phyloP scores from a whole-genome alignment of 2,113 vertebrate species.

The Myodes glareolus region DNA sequence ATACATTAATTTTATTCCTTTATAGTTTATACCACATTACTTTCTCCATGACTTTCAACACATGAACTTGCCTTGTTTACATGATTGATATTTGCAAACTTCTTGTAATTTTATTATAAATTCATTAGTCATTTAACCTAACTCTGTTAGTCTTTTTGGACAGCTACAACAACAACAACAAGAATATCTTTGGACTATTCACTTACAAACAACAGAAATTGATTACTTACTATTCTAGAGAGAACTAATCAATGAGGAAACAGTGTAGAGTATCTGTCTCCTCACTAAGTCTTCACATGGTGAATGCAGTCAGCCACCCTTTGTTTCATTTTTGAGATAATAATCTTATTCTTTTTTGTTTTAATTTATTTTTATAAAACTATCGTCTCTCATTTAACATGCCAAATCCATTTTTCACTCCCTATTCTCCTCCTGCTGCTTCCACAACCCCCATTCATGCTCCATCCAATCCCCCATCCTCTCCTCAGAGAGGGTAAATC shows the following conservation, averaged over 20 bases:
- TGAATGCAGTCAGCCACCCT: rapidly evolving
- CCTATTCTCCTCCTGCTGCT: too few species aligned
- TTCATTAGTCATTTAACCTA: background rate
- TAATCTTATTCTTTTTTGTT: background rate
- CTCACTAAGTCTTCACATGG: background rate
- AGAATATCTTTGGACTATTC: background rate
- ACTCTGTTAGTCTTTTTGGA: background rate
- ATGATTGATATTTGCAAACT: background rate
- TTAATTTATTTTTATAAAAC: too few species aligned
- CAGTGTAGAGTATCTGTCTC: background rate
- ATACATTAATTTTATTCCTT: background rate
- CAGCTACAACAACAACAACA: background rate
- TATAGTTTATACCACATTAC: background rate
- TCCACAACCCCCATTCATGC: too few species aligned
- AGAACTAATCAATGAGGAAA: background rate
- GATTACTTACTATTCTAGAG: background rate
- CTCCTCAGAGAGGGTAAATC: too few species aligned
- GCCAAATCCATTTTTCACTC: too few species aligned
- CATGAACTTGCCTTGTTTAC: background rate
- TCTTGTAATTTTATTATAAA: background rate
- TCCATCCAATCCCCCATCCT: too few species aligned
- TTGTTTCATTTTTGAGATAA: background rate
- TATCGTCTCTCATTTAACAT: too few species aligned
- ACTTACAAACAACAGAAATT: background rate
- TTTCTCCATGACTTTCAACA: background rate